Evolutionary conservation across 2,888 invertebrate genomes (phyloP).

Genomic region (Yponomeuta sedellus): DNA sequence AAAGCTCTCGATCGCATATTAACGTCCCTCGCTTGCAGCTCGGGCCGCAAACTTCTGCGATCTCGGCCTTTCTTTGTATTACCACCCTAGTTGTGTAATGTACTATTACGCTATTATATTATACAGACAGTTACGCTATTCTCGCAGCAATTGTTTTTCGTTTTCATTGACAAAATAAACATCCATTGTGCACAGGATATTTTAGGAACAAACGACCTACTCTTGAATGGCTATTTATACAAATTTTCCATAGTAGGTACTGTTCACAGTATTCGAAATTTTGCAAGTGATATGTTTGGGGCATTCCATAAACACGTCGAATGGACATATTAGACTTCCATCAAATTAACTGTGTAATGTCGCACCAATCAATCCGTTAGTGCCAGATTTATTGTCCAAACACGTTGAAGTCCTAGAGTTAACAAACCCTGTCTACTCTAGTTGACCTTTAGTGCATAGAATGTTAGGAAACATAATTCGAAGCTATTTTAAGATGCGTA

Average conservation of each 20-base stretch:
- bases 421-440: not conserved
- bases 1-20: too few species aligned
- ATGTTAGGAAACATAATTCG: not conserved
- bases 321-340: not conserved
- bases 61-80: too few species aligned
- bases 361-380: not conserved
- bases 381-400: not conserved
- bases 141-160: not conserved
- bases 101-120: too few species aligned
- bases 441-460: not conserved
- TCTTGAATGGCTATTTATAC: not conserved
- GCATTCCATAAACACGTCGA: not conserved
- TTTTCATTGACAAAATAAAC: not conserved
- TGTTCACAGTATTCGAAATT: not conserved
- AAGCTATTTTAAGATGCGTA: constrained; percentile 8
- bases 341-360: not conserved
- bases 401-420: not conserved
- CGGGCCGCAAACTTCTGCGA: too few species aligned
- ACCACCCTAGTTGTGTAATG: too few species aligned
- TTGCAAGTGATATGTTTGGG: not conserved
- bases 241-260: not conserved
- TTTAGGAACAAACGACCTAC: not conserved
- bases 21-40: too few species aligned
- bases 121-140: not conserved
- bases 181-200: not conserved